Evolutionary conservation across 1,140 invertebrate genomes (phyloP), one percentile per base, ranked within the genome.

Genomic region (Pectinophora gossypiella): DNA sequence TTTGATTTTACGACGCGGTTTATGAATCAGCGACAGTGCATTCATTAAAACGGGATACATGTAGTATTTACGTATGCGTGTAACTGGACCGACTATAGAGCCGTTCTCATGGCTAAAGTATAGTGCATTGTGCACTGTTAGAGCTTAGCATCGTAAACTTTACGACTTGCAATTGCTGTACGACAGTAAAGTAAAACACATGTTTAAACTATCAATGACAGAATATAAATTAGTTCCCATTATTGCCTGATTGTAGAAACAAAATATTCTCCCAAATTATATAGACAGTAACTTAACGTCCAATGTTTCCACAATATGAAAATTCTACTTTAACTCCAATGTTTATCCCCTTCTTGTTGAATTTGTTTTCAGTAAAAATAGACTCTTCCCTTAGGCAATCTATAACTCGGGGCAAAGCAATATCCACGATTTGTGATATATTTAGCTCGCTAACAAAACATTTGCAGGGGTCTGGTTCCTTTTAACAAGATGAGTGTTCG

Each of bases 21-120:
- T 66, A 64, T 74, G 66, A 75, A 67, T 76, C 65, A 76, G 57
- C 56, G 54, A 64, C 66, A 62, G 56, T 64, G 64, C 61, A 62
- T 72, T 67, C 68, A 68, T 62, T 63, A 58, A 65, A 63, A 68
- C 58, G 61, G 59, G 58, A 61, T 40, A 13, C 15, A 9, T 32
- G 35, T 13, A 38, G 51, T 57, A 32, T 32, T n/a, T 32, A 15
- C 36, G 36, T 40, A 40, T 64, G 56, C 48, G 51, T 61, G 48
- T 57, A 61, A 57, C 62, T 52, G 63, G 44, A 51, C 48, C 50
- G 48, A 55, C 51, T 45, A 42, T 59, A 49, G 63, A 35, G 46
- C 48, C 47, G 48, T 61, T 49, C 46, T 63, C 51, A 54, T 61
- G 58, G 60, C 51, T 64, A 54, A 57, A 21, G 43, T 58, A 40